Base-by-base conservation (phyloP, 1,140 invertebrate genomes). In the Drosophila kepulauana region DNA sequence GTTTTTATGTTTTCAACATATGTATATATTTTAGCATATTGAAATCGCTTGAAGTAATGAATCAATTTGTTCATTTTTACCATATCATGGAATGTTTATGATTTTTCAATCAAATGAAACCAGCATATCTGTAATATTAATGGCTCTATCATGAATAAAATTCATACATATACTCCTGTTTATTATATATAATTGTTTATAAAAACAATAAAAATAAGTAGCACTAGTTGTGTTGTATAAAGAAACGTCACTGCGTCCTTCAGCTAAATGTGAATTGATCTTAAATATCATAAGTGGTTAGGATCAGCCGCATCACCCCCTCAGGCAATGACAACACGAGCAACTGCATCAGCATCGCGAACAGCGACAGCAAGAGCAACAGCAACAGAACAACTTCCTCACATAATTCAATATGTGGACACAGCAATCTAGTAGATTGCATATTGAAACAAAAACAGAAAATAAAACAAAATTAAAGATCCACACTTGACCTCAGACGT, bases 401-500 rank as follows among this genome's bases (percentile, higher is more conserved):
- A 74, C 78, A 84, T 80, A 80, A 85, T 70, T 84, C 81, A 75
- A 46, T 70, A 20, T 61, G 46, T 63, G 28, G 46, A 66, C 46
- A 69, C 30, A 75, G 41, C 52, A 75, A 64, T 51, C 46, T 52
- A 33, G 8, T 15, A 48, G 61, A 66, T 66, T 70, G 67, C 49
- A 46, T 54, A 57, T 30, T 57, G 62, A 72, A 76, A 76, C 62
- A 81, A 70, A 69, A 38, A 41, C 51, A 33, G 51, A 61, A 73
- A 67, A 61, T 65, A 78, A 70, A 74, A 73, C 52, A 69, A 66
- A 62, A 66, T 73, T 54, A 71, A 82, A 74, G 75, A 72, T 59
- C 66, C 80, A 75, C 80, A 88, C 84, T 87, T 87, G 84, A 87
- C 84, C 84, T 87, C 84, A 80, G 77, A 71, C 67, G 75, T 56